Percentiles rank a stretch among this genome's conserved stretches.
Conservation (phyloP, 2,888 invertebrate species). For the Athrips mouffetella region DNA sequence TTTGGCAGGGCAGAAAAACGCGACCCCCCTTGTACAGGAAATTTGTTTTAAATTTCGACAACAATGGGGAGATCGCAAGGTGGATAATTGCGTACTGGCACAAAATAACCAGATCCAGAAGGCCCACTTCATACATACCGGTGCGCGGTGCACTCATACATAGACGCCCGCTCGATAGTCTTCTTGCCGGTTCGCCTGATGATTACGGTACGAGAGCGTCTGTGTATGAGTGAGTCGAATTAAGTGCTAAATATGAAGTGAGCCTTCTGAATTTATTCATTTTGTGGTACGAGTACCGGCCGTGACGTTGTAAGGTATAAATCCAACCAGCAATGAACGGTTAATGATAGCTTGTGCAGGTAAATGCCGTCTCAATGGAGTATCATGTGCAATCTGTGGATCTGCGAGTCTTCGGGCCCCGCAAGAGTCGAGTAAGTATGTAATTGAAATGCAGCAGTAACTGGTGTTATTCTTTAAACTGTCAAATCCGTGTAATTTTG, state of each 20-base stretch:
- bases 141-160: no score
- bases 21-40: slow-evolving; percentile 73
- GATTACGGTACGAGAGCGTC: no score
- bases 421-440: background rate
- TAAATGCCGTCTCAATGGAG: slow-evolving; percentile 57
- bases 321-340: slow-evolving; percentile 65
- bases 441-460: slow-evolving; percentile 4
- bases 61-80: slow-evolving; percentile 73
- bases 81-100: slow-evolving; percentile 72
- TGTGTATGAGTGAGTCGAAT: no score
- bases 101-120: no score
- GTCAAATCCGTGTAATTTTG: no score
- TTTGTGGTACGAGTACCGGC: slow-evolving; percentile 61
- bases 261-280: no score
- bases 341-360: slow-evolving; percentile 62
- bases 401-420: background rate
- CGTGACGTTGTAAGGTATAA: slow-evolving; percentile 73
- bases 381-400: slow-evolving; percentile 46
- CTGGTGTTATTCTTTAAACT: background rate
- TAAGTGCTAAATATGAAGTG: no score
- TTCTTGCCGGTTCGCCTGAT: no score
- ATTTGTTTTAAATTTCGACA: slow-evolving; percentile 78
- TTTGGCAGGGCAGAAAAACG: slow-evolving; percentile 74
- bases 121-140: no score
- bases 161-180: no score